Percentiles rank a stretch among this genome's conserved stretches.
phyloP scores from a whole-genome alignment of 2,113 vertebrate species.

The Trichechus manatus region DNA sequence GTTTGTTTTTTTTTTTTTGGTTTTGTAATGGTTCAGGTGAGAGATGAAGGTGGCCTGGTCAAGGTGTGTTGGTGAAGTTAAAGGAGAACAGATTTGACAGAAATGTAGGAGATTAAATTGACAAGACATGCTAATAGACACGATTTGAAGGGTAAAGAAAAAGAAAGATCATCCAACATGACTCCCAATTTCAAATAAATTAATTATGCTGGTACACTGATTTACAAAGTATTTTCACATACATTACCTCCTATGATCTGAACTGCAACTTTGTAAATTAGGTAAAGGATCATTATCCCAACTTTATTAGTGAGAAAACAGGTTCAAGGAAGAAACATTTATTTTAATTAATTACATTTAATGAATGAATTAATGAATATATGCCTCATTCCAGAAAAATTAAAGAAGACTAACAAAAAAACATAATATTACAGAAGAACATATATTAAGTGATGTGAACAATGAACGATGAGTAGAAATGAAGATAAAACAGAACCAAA shows the following conservation, averaged over 20 bases:
- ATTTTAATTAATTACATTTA: conserved; percentile 21
- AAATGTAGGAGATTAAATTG: conserved; percentile 3
- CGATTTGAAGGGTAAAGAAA: not conserved
- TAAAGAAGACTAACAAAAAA: not conserved
- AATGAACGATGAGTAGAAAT: not conserved
- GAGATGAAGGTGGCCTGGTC: not conserved
- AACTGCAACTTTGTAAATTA: not conserved
- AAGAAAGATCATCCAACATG: not conserved
- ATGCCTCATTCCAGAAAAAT: not conserved
- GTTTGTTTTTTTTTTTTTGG: too few relatives aligned
- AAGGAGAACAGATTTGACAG: not conserved
- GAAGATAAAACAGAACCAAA: not conserved
- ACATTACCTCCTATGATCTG: not conserved
- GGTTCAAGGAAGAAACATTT: not conserved
- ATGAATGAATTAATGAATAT: conserved; percentile 4
- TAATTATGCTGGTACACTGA: not conserved
- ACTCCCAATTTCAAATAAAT: not conserved
- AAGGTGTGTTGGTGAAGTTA: not conserved
- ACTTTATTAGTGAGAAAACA: conserved; percentile 38
- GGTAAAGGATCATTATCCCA: conserved; percentile 7
- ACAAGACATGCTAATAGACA: not conserved
- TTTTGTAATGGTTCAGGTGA: not conserved
- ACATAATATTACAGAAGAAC: not conserved
- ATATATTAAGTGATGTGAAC: not conserved
- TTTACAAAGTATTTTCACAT: conserved; percentile 26